Percentiles rank a stretch among this genome's conserved stretches.
Conservation (phyloP, 2,113 vertebrate genomes). For the Cryptomyrus ogoouensis region DNA sequence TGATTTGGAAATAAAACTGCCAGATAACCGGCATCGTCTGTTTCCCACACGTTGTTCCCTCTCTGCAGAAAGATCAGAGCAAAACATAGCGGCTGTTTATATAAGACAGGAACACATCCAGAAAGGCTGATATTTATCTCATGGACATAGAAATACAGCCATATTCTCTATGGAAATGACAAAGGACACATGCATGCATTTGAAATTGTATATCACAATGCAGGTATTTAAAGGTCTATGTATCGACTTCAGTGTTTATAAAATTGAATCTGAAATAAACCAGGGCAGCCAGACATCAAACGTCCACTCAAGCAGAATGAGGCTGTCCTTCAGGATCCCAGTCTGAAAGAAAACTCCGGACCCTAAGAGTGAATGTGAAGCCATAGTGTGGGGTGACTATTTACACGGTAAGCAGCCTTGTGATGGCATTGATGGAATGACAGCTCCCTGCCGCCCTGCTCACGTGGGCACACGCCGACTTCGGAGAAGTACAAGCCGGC, state of each 20-base stretch:
- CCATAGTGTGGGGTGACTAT: conserved; percentile 17
- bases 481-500: not conserved
- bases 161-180: not conserved
- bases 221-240: not conserved
- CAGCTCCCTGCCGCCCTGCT: not conserved
- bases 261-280: not conserved
- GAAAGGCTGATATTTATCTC: not conserved
- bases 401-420: conserved; percentile 16
- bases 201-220: not conserved
- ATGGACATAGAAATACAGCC: not conserved
- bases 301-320: not conserved
- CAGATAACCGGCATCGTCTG: not conserved
- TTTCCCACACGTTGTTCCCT: not conserved
- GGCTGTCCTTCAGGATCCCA: not conserved
- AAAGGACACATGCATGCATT: not conserved
- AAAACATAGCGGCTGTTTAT: not conserved
- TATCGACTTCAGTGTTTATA: not conserved
- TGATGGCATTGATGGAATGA: conserved; percentile 15
- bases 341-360: not conserved
- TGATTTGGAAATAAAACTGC: not conserved
- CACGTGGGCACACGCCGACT: not conserved
- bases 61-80: not conserved
- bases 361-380: conserved; percentile 28
- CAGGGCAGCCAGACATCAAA: not conserved
- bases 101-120: not conserved